Evolutionary conservation across 2,888 invertebrate species (phyloP).

Genomic region (Trachelus troglodyta): DNA sequence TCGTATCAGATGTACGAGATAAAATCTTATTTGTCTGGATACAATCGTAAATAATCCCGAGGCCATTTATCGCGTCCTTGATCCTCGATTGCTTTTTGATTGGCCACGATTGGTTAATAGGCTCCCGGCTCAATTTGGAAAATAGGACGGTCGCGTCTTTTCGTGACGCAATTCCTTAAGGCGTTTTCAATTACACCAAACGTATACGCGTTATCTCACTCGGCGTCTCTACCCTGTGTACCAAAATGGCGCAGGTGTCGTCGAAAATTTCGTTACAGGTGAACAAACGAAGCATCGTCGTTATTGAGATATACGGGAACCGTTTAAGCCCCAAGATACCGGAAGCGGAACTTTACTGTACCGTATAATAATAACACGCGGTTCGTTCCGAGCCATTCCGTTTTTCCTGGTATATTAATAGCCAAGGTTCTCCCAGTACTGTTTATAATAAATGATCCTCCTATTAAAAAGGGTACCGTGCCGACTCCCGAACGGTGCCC

Average conservation of each 20-base stretch:
- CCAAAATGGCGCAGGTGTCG: too few species aligned
- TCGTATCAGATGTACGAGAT: too few species aligned
- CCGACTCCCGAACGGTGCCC: too few species aligned
- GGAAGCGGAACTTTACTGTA: constrained; percentile 1
- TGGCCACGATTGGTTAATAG: constrained; percentile 31
- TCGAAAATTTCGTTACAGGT: too few species aligned
- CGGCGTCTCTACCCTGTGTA: too few species aligned
- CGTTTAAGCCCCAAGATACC: neutral
- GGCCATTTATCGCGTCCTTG: constrained; percentile 34
- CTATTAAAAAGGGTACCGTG: too few species aligned
- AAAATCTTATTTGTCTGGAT: neutral
- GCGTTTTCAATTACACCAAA: too few species aligned
- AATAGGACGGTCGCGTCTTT: neutral
- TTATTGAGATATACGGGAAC: too few species aligned
- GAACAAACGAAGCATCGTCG: too few species aligned
- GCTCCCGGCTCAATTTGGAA: neutral
- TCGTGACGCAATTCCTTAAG: too few species aligned
- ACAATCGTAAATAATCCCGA: neutral
- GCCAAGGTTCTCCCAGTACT: neutral
- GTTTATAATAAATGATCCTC: constrained; percentile 5
- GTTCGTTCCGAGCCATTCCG: constrained; percentile 31
- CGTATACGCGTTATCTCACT: too few species aligned
- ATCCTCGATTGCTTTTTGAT: constrained; percentile 40
- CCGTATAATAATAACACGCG: constrained; percentile 32
- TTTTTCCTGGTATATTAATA: constrained; percentile 29